phyloP scores from a whole-genome alignment of 2,888 invertebrate species.

The Bimastos eiseni region DNA sequence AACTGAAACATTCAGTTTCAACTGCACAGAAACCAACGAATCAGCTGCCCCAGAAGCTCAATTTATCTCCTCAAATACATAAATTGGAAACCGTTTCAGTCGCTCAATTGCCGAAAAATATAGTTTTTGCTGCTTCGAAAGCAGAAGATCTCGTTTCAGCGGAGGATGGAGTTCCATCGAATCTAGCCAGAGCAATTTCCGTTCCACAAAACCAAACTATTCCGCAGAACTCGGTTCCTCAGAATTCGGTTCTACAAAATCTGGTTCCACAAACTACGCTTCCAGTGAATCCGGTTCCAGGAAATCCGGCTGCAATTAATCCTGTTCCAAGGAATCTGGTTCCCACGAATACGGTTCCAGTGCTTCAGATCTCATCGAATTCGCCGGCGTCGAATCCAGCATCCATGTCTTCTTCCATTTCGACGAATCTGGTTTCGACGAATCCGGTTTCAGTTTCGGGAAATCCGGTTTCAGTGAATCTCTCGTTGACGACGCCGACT shows the following conservation, averaged over 20 bases:
- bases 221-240: neutral
- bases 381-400: neutral
- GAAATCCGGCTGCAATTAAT: neutral
- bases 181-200: neutral
- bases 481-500: neutral
- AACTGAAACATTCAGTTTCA: neutral
- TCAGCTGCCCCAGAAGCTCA: neutral
- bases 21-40: neutral
- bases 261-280: neutral
- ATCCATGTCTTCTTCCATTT: neutral
- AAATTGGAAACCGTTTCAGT: neutral
- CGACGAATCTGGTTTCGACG: no score
- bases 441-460: neutral
- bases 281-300: neutral
- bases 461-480: neutral
- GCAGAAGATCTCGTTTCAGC: neutral
- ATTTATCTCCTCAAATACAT: neutral
- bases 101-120: neutral
- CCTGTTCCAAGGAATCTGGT: neutral
- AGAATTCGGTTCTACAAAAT: neutral
- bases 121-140: neutral
- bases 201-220: neutral
- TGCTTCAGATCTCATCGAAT: neutral
- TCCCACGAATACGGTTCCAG: neutral
- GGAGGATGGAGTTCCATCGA: neutral